Evolutionary conservation across 2,113 vertebrate species (phyloP).

Genomic region (Chunga burmeisteri): DNA sequence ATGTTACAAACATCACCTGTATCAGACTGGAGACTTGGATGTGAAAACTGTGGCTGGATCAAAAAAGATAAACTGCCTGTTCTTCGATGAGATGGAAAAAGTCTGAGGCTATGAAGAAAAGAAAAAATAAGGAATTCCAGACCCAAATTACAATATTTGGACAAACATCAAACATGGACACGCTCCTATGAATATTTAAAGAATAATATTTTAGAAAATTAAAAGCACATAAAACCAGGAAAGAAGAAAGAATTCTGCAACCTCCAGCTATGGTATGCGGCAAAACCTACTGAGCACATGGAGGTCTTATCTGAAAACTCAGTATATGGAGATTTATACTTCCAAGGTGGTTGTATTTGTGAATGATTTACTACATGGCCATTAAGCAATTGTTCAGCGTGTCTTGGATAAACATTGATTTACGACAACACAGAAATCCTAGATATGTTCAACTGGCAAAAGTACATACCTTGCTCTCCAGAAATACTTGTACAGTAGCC

Average conservation of each 20-base stretch:
- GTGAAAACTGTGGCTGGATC: neutral
- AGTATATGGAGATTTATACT: neutral
- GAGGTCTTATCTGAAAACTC: neutral
- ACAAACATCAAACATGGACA: neutral
- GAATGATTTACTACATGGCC: neutral
- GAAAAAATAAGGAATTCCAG: neutral
- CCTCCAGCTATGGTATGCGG: neutral
- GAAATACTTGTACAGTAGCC: neutral
- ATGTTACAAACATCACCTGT: neutral
- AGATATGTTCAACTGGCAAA: neutral
- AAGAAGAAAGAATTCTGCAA: neutral
- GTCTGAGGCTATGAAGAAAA: neutral
- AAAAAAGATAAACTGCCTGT: neutral
- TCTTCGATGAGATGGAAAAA: neutral
- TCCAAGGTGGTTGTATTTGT: neutral
- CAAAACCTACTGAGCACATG: neutral
- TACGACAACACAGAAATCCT: neutral
- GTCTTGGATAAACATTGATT: neutral
- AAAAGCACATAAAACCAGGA: neutral
- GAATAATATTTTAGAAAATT: neutral
- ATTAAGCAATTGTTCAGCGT: neutral
- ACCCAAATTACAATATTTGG: neutral
- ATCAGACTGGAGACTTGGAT: neutral
- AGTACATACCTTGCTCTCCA: neutral
- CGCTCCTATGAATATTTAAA: neutral